Percentiles rank a stretch among this genome's conserved stretches.
These are phyloP conservation scores for Rousettus madagascariensis DNA, from an alignment of 2,797 vertebrate genomes.

Conservation along the genomic window DNA sequence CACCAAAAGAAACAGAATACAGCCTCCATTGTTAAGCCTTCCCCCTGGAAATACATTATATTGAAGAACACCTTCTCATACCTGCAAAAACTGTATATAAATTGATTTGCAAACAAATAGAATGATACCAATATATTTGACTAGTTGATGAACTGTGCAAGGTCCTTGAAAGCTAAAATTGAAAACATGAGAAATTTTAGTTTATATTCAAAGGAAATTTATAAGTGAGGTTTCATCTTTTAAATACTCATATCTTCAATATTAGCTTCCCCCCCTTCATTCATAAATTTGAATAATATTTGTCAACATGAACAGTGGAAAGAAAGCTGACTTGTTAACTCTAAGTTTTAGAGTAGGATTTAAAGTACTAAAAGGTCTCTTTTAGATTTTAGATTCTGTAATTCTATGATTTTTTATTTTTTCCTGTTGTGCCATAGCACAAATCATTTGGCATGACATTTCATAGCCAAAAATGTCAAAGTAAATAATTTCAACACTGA, in stretches of 20 bases:
- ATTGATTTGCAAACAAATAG: constrained; percentile 57
- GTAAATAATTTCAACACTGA: constrained; percentile 57
- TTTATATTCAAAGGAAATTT: background rate
- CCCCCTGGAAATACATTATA: constrained; percentile 53
- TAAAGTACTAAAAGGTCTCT: constrained; percentile 39
- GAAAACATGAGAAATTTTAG: constrained; percentile 22
- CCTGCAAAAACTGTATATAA: constrained; percentile 8
- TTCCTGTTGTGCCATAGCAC: background rate
- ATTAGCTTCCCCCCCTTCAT: background rate
- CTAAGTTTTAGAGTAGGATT: background rate
- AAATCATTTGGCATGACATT: constrained; percentile 59
- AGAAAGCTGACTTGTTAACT: background rate
- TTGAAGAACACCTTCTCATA: background rate
- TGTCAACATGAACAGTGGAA: background rate
- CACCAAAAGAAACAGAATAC: background rate
- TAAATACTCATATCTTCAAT: background rate
- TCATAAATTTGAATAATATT: background rate
- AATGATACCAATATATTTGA: background rate
- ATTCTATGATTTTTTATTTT: constrained; percentile 27
- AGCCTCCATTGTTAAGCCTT: constrained; percentile 19
- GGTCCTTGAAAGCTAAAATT: constrained; percentile 47
- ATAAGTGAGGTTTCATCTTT: background rate
- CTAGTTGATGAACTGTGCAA: constrained; percentile 11
- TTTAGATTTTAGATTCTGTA: constrained; percentile 19
- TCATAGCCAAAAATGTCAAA: constrained; percentile 60